Evolutionary conservation across 2,797 vertebrate species (phyloP), one percentile per base, ranked within the genome.

Genomic region (Gastrophryne carolinensis): DNA sequence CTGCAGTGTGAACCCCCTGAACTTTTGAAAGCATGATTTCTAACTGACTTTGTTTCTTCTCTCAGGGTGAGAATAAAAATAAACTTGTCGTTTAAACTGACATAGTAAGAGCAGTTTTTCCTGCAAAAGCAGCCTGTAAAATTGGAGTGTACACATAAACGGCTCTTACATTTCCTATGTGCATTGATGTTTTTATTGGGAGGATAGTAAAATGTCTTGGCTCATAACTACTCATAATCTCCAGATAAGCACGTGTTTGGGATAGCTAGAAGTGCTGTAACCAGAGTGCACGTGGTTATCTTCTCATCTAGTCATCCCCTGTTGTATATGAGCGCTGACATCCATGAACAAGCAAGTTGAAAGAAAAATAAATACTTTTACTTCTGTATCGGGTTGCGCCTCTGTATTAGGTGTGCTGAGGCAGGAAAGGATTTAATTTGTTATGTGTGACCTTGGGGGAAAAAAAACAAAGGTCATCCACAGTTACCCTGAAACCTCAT

Each of bases 161-260:
- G 7, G 39, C 15, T 44, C 39, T n/a, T 21, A 3, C 7, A 9
- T 17, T 63, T 47, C 49, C 32, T 37, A 1, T 4, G 24, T 17
- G 10, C 23, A 35, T 49, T 53, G 52, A 39, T 56, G 17, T 66
- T 32, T 23, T 56, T 81, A 60, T 80, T 67, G 82, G 32, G 47
- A 61, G 50, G 58, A 50, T 60, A 70, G 41, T 39, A 32, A 50
- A 32, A 23, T 64, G 17, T 11, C 62, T 34, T 49, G 50, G 17
- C 8, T 34, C 21, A 15, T 58, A 78, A 66, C 82, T 72, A 53
- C 53, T 8, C 70, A 78, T 69, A 19, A 73, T 64, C 63, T 26
- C 71, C 78, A 84, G 79, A 80, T 84, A 73, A 70, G 79, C 69
- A 72, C 50, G 7, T 75, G 8, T 80, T 74, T 83, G 66, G 56